Percentiles rank a stretch among this genome's conserved stretches.
Conservation (phyloP, 1,140 invertebrate species). For the Eufriesea mexicana region DNA sequence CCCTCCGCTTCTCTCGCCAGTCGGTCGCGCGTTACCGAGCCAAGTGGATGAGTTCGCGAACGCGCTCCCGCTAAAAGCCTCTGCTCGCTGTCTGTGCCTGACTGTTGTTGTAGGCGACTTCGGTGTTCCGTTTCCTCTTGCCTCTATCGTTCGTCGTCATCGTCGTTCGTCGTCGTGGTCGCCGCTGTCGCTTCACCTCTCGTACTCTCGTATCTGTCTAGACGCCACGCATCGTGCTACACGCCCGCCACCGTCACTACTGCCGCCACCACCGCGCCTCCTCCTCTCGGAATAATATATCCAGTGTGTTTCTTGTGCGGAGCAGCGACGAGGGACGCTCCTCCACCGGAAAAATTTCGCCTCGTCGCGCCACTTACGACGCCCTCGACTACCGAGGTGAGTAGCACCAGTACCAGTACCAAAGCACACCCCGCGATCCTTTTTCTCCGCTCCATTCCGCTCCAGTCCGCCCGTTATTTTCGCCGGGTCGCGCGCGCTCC, state of each 20-base stretch:
- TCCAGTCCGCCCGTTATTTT: neutral
- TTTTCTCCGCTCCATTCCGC: neutral
- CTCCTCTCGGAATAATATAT: constrained; percentile 46
- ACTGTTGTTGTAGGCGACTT: constrained; percentile 5
- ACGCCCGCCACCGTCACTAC: neutral
- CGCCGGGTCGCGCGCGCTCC: constrained; percentile 1
- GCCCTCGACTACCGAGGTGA: constrained; percentile 49
- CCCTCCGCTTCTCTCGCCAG: constrained; percentile 61
- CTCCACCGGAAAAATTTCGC: constrained; percentile 32
- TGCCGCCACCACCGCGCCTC: neutral
- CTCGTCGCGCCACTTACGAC: constrained; percentile 37
- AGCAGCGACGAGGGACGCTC: constrained; percentile 36
- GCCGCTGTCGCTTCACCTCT: neutral
- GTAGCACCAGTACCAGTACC: constrained; percentile 30
- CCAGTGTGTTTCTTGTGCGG: constrained; percentile 41
- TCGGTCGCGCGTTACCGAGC: constrained; percentile 75
- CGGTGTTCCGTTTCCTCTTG: constrained; percentile 5
- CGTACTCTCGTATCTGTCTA: constrained; percentile 37
- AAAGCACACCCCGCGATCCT: too few relatives aligned
- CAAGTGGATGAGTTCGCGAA: constrained; percentile 74
- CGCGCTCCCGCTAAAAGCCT: constrained; percentile 62
- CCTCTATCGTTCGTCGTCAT: neutral
- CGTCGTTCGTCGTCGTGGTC: neutral
- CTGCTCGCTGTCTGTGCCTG: constrained; percentile 8
- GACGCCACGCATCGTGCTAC: constrained; percentile 32